phyloP scores from a whole-genome alignment of 2,888 invertebrate species.

The Oxyteleia sp. region DNA sequence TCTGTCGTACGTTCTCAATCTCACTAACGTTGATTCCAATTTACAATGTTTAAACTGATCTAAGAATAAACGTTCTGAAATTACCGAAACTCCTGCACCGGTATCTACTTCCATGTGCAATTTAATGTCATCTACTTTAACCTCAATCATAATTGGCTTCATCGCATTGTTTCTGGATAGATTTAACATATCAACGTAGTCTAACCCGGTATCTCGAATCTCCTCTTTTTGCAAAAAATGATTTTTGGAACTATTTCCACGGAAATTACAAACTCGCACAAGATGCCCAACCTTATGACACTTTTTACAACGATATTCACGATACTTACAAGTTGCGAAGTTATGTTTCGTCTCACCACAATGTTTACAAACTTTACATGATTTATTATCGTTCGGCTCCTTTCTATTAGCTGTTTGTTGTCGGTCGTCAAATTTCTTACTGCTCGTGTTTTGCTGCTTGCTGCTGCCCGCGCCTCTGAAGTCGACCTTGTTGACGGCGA shows the following conservation, averaged over 20 bases:
- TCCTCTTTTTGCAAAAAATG: slow-evolving; percentile 10
- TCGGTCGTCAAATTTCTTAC: neutral
- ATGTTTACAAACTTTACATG: slow-evolving; percentile 31
- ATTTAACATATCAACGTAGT: slow-evolving; percentile 46
- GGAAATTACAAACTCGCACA: slow-evolving; percentile 47
- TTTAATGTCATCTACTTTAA: slow-evolving; percentile 73
- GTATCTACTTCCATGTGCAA: slow-evolving; percentile 76
- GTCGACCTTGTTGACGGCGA: neutral
- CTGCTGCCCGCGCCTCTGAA: neutral
- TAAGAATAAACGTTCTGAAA: slow-evolving; percentile 35
- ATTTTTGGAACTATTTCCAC: too few relatives aligned
- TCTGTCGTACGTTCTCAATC: slow-evolving; percentile 57
- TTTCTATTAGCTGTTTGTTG: neutral
- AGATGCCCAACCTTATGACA: slow-evolving; percentile 55
- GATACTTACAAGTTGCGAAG: slow-evolving; percentile 59
- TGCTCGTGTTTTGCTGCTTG: neutral
- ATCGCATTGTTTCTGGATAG: neutral
- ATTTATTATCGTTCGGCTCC: neutral
- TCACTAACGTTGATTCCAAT: slow-evolving; percentile 27
- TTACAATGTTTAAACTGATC: slow-evolving; percentile 10
- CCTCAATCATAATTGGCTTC: slow-evolving; percentile 41
- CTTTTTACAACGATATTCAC: slow-evolving; percentile 28
- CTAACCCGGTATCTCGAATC: slow-evolving; percentile 6
- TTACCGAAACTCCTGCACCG: slow-evolving; percentile 76
- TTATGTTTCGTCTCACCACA: slow-evolving; percentile 53